These are phyloP conservation scores for Folsomia manolachei DNA, from an alignment of 2,888 invertebrate genomes.

Conservation along the genomic window DNA sequence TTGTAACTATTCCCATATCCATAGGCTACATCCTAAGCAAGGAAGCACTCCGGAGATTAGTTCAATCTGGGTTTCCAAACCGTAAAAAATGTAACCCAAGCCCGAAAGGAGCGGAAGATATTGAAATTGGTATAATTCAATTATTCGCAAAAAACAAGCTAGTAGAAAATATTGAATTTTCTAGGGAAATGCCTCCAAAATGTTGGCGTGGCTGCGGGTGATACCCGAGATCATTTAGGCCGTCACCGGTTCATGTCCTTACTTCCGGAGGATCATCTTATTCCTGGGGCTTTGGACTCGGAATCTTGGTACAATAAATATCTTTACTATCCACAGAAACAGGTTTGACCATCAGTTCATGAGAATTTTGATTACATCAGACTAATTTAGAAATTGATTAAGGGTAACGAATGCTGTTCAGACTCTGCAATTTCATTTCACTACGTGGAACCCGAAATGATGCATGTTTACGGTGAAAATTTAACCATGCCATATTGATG, in stretches of 20 bases:
- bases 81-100: constrained; percentile 66
- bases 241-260: constrained; percentile 94
- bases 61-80: constrained; percentile 70
- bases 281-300: constrained; percentile 76
- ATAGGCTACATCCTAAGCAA: constrained; percentile 86
- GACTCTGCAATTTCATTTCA: constrained; percentile 93
- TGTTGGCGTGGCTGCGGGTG: constrained; percentile 80
- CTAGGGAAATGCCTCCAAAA: constrained; percentile 75
- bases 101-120: constrained; percentile 80
- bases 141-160: constrained; percentile 25
- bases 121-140: constrained; percentile 76
- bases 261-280: constrained; percentile 85
- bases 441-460: constrained; percentile 80
- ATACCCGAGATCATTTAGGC: constrained; percentile 77
- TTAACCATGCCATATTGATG: background rate
- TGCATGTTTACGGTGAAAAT: constrained; percentile 74
- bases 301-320: constrained; percentile 88
- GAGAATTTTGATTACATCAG: no score
- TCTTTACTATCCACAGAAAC: constrained; percentile 84
- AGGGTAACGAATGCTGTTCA: constrained; percentile 82
- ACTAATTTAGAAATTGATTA: no score
- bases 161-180: background rate
- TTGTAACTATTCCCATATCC: constrained; percentile 35
- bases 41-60: constrained; percentile 74
- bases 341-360: constrained; percentile 61